Percentiles rank a stretch among this genome's conserved stretches.
Conservation (phyloP, 2,797 vertebrate genomes). For the Amphiprion clarkii region DNA sequence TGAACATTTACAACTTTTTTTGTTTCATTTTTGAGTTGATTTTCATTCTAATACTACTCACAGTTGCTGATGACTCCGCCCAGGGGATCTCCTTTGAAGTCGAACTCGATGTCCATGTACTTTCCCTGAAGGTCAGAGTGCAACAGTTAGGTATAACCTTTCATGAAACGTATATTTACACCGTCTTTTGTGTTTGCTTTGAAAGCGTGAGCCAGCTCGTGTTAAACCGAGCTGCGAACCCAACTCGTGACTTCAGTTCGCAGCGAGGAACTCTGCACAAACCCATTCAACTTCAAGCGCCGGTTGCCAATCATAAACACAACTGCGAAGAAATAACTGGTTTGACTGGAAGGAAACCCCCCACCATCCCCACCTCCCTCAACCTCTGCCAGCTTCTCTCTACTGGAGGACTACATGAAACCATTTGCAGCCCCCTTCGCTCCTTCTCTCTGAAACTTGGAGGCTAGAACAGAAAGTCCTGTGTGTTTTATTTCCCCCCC, state of each 20-base stretch:
- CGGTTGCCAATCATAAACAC: slow-evolving; percentile 50
- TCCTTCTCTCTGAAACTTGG: slow-evolving; percentile 42
- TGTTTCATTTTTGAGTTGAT: neutral
- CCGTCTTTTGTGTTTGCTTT: neutral
- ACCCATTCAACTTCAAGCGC: slow-evolving; percentile 8
- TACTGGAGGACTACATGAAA: slow-evolving; percentile 53
- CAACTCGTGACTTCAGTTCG: slow-evolving; percentile 21
- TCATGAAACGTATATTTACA: neutral
- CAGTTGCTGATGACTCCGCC: slow-evolving; percentile 99
- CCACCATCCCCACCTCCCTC: neutral
- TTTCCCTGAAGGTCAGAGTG: slow-evolving; percentile 90
- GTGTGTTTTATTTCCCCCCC: slow-evolving; percentile 50
- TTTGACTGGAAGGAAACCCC: slow-evolving; percentile 38
- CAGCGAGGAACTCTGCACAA: slow-evolving; percentile 17
- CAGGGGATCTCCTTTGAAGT: slow-evolving; percentile 98
- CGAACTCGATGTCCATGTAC: slow-evolving; percentile 99
- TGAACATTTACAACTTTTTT: neutral
- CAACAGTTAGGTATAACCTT: slow-evolving; percentile 35
- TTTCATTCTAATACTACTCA: slow-evolving; percentile 83
- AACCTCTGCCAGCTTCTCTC: slow-evolving; percentile 12
- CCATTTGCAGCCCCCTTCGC: slow-evolving; percentile 14
- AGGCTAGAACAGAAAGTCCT: slow-evolving; percentile 67
- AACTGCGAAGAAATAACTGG: slow-evolving; percentile 44
- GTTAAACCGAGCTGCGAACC: neutral
- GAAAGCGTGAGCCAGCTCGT: neutral